These are phyloP conservation scores for Busseola fusca DNA, from an alignment of 2,888 invertebrate species.

Conservation along the genomic window DNA sequence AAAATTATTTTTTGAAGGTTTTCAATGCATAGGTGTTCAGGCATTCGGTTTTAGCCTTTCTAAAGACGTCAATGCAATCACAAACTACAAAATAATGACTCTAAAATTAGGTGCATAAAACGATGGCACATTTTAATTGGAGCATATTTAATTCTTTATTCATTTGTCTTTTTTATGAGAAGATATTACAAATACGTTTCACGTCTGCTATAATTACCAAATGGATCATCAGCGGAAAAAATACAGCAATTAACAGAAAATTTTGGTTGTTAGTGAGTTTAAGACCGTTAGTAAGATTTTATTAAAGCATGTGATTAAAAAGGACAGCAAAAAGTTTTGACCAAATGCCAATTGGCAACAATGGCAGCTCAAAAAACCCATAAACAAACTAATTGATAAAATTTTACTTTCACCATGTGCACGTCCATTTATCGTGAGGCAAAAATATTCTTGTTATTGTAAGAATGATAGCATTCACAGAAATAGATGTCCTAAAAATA, in stretches of 20 bases:
- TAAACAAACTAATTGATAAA: constrained; percentile 23
- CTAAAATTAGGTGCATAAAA: not conserved
- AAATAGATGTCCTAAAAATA: constrained; percentile 55
- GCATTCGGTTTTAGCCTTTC: not conserved
- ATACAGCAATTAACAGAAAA: not conserved
- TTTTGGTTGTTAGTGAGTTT: not conserved
- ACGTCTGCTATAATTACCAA: not conserved
- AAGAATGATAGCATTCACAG: constrained; percentile 32
- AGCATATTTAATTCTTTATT: not conserved
- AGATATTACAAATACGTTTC: not conserved
- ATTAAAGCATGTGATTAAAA: constrained; percentile 34
- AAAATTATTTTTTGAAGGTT: too few relatives aligned
- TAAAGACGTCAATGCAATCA: too few relatives aligned
- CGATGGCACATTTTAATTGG: not conserved
- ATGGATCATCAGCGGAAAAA: not conserved
- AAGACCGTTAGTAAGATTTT: constrained; percentile 13
- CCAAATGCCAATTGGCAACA: constrained; percentile 31
- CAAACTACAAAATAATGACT: not conserved
- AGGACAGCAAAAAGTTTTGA: constrained; percentile 30
- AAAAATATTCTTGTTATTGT: constrained; percentile 35
- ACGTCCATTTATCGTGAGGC: constrained; percentile 12
- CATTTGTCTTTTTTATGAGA: not conserved
- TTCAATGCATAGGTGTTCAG: not conserved
- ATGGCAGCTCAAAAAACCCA: constrained; percentile 20
- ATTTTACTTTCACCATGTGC: constrained; percentile 22